A percentile compares a stretch with the other conserved stretches of the same genome.
phyloP scores from a whole-genome alignment of 2,113 vertebrate species.

The Malurus cyaneus region DNA sequence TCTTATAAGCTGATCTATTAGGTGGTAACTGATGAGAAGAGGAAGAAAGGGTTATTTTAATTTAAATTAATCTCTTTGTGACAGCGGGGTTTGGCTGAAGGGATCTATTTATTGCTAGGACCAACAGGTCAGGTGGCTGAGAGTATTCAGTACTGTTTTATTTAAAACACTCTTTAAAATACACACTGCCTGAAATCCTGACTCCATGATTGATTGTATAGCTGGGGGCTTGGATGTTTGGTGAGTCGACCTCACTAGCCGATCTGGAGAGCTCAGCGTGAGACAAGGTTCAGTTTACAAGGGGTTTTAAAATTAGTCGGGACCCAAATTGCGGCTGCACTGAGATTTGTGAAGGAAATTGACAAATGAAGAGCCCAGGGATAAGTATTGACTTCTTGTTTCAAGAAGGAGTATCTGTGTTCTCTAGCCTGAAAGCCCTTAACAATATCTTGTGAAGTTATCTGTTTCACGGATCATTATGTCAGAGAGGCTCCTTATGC shows the following conservation, averaged over 20 bases:
- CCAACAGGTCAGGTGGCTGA: background rate
- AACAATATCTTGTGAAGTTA: background rate
- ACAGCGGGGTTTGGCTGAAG: background rate
- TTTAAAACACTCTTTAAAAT: constrained; percentile 1
- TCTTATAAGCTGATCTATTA: background rate
- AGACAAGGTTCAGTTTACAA: background rate
- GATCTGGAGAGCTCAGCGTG: background rate
- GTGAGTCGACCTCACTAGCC: background rate
- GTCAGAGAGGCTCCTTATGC: background rate
- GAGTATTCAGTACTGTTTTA: background rate
- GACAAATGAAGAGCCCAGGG: constrained; percentile 4
- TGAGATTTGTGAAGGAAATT: background rate
- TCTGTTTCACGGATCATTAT: background rate
- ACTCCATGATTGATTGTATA: background rate
- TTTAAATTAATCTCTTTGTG: background rate
- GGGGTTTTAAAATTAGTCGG: background rate
- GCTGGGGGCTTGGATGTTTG: background rate
- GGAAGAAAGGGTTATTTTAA: background rate
- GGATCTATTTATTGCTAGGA: background rate
- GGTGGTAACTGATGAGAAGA: background rate
- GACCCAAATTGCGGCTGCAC: background rate
- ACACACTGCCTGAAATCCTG: background rate
- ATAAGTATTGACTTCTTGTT: constrained; percentile 27
- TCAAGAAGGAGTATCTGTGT: background rate
- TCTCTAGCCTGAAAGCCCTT: background rate